Evolutionary conservation across 1,140 invertebrate species (phyloP).

Genomic region (Drosophila orena): DNA sequence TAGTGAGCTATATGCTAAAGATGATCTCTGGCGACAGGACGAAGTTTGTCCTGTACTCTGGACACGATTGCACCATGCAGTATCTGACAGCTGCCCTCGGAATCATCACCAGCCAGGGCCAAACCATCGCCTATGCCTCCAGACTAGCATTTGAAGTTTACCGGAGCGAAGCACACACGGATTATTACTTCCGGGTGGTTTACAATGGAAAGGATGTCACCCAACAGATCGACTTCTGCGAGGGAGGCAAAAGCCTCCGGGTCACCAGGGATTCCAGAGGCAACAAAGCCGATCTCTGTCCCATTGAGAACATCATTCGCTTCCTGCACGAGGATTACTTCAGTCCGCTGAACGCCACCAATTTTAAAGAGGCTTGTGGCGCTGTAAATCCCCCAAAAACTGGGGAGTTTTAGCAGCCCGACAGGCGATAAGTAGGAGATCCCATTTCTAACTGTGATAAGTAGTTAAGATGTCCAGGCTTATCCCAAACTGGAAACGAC

Average conservation of each 20-base stretch:
- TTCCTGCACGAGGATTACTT: slow-evolving; percentile 95
- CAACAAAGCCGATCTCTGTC: slow-evolving; percentile 89
- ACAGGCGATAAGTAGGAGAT: background rate
- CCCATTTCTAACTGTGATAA: slow-evolving; percentile 69
- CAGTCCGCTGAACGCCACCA: slow-evolving; percentile 90
- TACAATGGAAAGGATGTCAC: slow-evolving; percentile 96
- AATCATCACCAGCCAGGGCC: slow-evolving; percentile 85
- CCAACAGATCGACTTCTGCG: slow-evolving; percentile 92
- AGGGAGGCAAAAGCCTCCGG: slow-evolving; percentile 86
- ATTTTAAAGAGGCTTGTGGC: slow-evolving; percentile 93
- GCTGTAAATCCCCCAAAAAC: slow-evolving; percentile 72
- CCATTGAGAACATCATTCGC: slow-evolving; percentile 93
- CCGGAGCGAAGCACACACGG: slow-evolving; percentile 86
- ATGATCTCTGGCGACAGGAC: slow-evolving; percentile 92
- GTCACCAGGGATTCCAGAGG: slow-evolving; percentile 84
- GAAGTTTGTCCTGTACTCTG: slow-evolving; percentile 94
- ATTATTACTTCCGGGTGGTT: slow-evolving; percentile 91
- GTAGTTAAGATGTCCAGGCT: slow-evolving; percentile 43
- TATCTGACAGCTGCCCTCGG: slow-evolving; percentile 92
- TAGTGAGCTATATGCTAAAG: slow-evolving; percentile 91
- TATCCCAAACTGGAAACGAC: slow-evolving; percentile 42
- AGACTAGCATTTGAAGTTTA: slow-evolving; percentile 94
- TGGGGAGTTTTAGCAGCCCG: slow-evolving; percentile 67
- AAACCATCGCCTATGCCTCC: slow-evolving; percentile 91
- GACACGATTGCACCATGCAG: slow-evolving; percentile 95